A percentile compares a stretch with the other conserved stretches of the same genome.
These are phyloP conservation scores for Acrocephalus scirpaceus DNA, from an alignment of 2,797 vertebrate species.

Conservation along the genomic window DNA sequence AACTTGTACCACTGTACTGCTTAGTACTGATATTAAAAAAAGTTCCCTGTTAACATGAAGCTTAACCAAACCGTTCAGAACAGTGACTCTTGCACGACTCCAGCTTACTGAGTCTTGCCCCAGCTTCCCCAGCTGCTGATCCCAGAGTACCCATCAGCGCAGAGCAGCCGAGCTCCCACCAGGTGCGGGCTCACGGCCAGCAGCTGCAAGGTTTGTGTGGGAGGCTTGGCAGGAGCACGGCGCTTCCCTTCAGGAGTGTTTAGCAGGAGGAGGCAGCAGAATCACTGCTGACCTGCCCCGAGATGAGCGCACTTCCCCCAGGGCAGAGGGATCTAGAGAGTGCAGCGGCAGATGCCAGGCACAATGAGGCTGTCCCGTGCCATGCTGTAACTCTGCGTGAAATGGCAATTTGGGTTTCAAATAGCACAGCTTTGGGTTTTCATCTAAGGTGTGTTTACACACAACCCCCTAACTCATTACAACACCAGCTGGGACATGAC, in stretches of 20 bases:
- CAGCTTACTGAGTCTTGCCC: neutral
- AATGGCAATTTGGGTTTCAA: neutral
- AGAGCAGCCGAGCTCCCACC: neutral
- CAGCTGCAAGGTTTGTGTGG: fast-evolving
- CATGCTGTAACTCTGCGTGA: neutral
- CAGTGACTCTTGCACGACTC: neutral
- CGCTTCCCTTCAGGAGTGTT: fast-evolving
- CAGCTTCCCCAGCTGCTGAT: neutral
- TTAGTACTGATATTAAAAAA: neutral
- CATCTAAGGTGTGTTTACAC: neutral
- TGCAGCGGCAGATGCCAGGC: too few relatives aligned
- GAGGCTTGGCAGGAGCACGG: neutral
- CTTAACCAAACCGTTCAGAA: neutral
- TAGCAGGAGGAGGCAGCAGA: neutral
- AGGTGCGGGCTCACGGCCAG: neutral
- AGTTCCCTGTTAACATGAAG: fast-evolving
- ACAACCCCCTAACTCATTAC: fast-evolving
- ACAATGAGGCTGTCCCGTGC: fast-evolving
- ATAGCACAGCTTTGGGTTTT: neutral
- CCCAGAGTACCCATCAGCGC: neutral
- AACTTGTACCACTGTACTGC: neutral
- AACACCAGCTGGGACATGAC: neutral
- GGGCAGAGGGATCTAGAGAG: neutral
- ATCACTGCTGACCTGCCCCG: neutral
- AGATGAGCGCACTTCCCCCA: neutral